phyloP scores from a whole-genome alignment of 2,888 invertebrate species.

The Cosmia trapezina region DNA sequence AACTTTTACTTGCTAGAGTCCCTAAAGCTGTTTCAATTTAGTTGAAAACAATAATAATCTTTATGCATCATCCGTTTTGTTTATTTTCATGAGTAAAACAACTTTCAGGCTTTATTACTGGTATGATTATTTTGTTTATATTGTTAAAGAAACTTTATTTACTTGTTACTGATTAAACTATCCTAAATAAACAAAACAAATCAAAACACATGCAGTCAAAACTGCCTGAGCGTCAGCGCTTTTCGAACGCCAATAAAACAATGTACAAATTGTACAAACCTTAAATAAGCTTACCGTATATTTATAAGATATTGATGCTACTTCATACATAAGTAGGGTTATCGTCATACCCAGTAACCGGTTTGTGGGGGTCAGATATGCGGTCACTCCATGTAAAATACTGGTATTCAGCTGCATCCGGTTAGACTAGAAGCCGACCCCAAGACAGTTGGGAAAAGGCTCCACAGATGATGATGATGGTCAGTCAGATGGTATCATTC shows the following conservation, averaged over 20 bases:
- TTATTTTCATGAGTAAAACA: background rate
- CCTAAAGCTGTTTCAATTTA: background rate
- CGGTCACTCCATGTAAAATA: no score
- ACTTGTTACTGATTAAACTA: background rate
- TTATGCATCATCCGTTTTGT: background rate
- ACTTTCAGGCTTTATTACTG: background rate
- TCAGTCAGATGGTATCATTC: no score
- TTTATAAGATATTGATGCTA: background rate
- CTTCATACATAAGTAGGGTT: no score
- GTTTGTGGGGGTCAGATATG: no score
- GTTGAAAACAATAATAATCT: background rate
- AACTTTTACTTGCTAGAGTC: background rate
- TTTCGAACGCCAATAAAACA: conserved; percentile 4
- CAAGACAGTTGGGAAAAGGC: no score
- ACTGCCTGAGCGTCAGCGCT: conserved; percentile 4
- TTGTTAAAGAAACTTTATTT: background rate
- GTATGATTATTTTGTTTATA: no score
- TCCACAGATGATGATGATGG: no score
- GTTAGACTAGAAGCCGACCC: no score
- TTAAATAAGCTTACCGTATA: background rate
- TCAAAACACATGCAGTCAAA: background rate
- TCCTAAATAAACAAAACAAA: conserved; percentile 6
- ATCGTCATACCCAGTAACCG: no score
- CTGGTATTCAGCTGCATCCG: no score
- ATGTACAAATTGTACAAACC: background rate